Conservation (phyloP, 2,113 vertebrate genomes). For the Lophochroa leadbeateri region DNA sequence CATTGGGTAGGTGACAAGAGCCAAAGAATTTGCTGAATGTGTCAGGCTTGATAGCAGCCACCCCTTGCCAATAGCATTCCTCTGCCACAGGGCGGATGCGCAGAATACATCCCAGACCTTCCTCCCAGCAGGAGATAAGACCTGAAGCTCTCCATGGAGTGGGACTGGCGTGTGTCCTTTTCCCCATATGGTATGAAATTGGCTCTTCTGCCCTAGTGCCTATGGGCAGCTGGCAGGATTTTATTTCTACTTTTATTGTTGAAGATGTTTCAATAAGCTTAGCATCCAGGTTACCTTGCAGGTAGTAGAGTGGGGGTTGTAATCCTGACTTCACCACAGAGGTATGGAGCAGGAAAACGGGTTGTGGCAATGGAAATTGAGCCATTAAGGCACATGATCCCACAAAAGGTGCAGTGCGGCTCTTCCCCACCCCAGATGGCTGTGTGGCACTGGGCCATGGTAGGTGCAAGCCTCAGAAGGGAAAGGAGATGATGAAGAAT, state of each 20-base stretch:
- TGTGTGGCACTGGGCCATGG: not conserved
- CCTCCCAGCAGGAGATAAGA: not conserved
- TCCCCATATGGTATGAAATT: not conserved
- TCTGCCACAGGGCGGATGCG: not conserved
- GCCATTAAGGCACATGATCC: not conserved
- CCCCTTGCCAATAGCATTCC: constrained; percentile 42
- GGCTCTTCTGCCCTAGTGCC: not conserved
- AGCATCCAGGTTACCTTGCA: not conserved
- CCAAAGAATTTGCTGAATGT: constrained; percentile 53
- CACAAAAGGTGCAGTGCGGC: not conserved
- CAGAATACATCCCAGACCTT: constrained; percentile 22
- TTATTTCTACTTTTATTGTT: not conserved
- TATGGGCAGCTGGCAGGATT: not conserved
- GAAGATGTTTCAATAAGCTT: not conserved
- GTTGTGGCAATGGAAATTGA: not conserved
- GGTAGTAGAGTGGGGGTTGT: not conserved
- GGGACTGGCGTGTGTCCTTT: accelerated
- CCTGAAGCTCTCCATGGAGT: not conserved
- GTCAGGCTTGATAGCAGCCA: constrained; percentile 2
- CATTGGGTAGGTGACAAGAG: constrained; percentile 34
- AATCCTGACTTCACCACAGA: not conserved
- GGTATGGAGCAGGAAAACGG: not conserved
- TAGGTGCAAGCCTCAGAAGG: not conserved
- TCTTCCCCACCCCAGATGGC: not conserved
- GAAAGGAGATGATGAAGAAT: constrained; percentile 9